phyloP scores from a whole-genome alignment of 2,888 invertebrate genomes.

The Drosophila hamatofila region DNA sequence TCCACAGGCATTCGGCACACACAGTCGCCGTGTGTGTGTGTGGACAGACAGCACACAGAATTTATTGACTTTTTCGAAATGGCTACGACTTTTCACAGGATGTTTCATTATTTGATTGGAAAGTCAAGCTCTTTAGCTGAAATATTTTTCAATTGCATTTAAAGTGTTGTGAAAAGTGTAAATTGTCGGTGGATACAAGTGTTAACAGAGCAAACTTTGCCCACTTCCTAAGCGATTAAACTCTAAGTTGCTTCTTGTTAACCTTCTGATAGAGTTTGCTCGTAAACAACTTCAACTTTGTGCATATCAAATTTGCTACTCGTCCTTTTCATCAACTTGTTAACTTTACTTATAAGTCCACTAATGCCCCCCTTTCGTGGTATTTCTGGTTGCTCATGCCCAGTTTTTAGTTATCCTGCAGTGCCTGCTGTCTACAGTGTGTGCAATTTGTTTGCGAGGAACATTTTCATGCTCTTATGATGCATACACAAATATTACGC shows the following conservation, averaged over 20 bases:
- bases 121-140: slow-evolving; percentile 3
- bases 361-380: not conserved
- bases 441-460: slow-evolving; percentile 25
- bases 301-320: not conserved
- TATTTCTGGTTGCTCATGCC: not conserved
- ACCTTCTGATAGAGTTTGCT: not conserved
- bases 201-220: not conserved
- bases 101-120: slow-evolving; percentile 34
- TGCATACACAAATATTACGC: slow-evolving; percentile 47
- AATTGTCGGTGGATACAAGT: not conserved
- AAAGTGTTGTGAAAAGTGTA: not conserved
- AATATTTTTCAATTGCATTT: slow-evolving; percentile 3
- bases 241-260: not conserved
- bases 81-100: slow-evolving; percentile 29
- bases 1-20: slow-evolving; percentile 33
- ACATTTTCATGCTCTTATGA: slow-evolving; percentile 9
- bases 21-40: slow-evolving; percentile 11
- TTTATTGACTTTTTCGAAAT: slow-evolving; percentile 54
- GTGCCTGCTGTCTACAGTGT: not conserved
- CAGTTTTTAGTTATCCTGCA: not conserved
- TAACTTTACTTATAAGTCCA: too few species aligned
- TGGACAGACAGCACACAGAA: slow-evolving; percentile 20
- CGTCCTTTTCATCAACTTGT: not conserved
- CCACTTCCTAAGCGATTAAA: not conserved
- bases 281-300: not conserved